These are phyloP conservation scores for Mimumesa dahlbomi DNA, from an alignment of 2,888 invertebrate species.

Conservation along the genomic window DNA sequence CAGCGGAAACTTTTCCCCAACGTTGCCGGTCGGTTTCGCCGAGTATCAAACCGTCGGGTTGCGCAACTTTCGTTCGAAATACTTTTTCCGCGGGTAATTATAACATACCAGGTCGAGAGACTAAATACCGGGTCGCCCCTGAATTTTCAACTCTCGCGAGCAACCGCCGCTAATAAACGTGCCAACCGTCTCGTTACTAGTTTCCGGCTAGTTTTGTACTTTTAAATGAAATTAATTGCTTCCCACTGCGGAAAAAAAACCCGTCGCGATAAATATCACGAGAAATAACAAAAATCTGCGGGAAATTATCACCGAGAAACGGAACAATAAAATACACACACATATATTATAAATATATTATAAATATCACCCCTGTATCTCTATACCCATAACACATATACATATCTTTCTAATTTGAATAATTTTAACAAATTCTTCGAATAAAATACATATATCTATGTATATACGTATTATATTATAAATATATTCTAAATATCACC, in stretches of 20 bases:
- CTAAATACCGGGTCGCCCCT: conserved; percentile 23
- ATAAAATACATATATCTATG: no score
- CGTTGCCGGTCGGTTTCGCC: background rate
- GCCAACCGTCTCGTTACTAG: conserved; percentile 19
- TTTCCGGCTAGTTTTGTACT: conserved; percentile 49
- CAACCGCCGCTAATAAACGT: conserved; percentile 51
- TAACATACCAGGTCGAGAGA: conserved; percentile 38
- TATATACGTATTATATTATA: background rate
- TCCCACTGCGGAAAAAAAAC: background rate
- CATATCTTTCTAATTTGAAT: no score
- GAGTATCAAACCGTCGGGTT: conserved; percentile 11
- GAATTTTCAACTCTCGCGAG: conserved; percentile 44
- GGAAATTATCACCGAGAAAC: no score
- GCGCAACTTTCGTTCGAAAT: conserved; percentile 39
- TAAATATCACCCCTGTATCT: no score
- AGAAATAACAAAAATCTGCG: background rate
- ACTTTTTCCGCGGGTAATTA: conserved; percentile 37
- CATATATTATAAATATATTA: no score
- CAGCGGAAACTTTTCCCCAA: background rate
- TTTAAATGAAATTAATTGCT: conserved; percentile 53
- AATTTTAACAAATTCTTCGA: background rate
- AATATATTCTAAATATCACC: background rate
- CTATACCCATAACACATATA: no score
- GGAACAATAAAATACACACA: no score
- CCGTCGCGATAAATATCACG: background rate